These are phyloP conservation scores for Paramisgurnus dabryanus DNA, from an alignment of 2,113 vertebrate genomes.

Conservation along the genomic window DNA sequence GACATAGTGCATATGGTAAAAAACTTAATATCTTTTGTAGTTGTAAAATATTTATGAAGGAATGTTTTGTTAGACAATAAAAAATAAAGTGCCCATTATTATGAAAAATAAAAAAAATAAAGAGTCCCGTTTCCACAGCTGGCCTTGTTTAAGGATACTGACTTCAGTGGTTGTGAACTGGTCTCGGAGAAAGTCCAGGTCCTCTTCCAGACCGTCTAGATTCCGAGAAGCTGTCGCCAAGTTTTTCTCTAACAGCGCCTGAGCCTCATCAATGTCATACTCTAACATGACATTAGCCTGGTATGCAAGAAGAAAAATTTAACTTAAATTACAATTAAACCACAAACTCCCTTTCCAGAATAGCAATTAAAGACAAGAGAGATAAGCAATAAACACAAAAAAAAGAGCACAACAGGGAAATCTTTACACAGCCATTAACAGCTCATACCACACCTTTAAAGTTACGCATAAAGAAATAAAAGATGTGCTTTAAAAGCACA, in stretches of 20 bases:
- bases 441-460: too few relatives aligned
- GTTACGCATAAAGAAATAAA: too few relatives aligned
- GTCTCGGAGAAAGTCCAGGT: conserved; percentile 96
- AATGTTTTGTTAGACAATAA: too few relatives aligned
- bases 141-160: conserved; percentile 89
- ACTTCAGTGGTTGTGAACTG: conserved; percentile 99
- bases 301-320: neutral
- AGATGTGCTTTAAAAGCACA: too few relatives aligned
- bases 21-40: too few relatives aligned
- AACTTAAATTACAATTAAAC: neutral
- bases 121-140: neutral
- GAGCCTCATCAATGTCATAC: conserved; percentile 96
- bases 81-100: neutral
- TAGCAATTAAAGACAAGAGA: neutral
- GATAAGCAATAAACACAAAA: too few relatives aligned
- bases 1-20: too few relatives aligned
- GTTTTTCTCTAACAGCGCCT: conserved; percentile 94
- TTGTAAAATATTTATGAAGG: too few relatives aligned
- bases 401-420: too few relatives aligned
- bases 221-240: conserved; percentile 90
- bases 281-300: conserved; percentile 99
- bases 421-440: too few relatives aligned
- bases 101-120: neutral
- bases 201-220: conserved; percentile 91
- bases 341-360: too few relatives aligned